Evolutionary conservation across 2,888 invertebrate genomes (phyloP).

Genomic region (Syrista parreyssii): DNA sequence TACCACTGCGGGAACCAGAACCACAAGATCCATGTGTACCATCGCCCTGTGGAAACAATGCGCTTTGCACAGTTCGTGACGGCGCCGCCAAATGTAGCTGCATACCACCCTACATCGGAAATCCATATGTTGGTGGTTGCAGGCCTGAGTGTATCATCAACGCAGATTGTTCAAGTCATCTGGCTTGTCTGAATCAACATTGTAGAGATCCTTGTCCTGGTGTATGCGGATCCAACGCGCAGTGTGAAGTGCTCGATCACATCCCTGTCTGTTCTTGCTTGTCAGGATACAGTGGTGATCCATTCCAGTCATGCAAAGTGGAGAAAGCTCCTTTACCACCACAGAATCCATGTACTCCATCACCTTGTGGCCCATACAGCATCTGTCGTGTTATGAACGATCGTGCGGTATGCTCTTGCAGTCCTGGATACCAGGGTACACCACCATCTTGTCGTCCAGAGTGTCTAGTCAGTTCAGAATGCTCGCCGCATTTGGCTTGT

Average conservation of each 20-base stretch:
- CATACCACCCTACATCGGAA: slow-evolving; percentile 88
- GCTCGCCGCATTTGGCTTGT: slow-evolving; percentile 72
- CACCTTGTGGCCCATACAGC: slow-evolving; percentile 74
- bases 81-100: slow-evolving; percentile 82
- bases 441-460: slow-evolving; percentile 73
- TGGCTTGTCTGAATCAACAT: slow-evolving; percentile 85
- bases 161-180: slow-evolving; percentile 81
- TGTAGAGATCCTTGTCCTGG: slow-evolving; percentile 89
- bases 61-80: slow-evolving; percentile 79
- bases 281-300: slow-evolving; percentile 83
- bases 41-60: slow-evolving; percentile 87
- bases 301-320: slow-evolving; percentile 80
- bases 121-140: slow-evolving; percentile 87
- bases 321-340: slow-evolving; percentile 45
- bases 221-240: slow-evolving; percentile 84
- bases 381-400: slow-evolving; percentile 70
- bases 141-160: slow-evolving; percentile 87
- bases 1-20: slow-evolving; percentile 52
- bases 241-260: slow-evolving; percentile 85
- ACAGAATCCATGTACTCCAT: slow-evolving; percentile 71
- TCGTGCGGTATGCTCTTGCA: slow-evolving; percentile 74
- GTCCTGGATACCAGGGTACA: slow-evolving; percentile 70
- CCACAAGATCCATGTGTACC: slow-evolving; percentile 77
- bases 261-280: slow-evolving; percentile 85
- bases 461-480: slow-evolving; percentile 73